Evolutionary conservation across 2,113 vertebrate species (phyloP), one percentile per base, ranked within the genome.

Genomic region (Probosciger aterrimus): DNA sequence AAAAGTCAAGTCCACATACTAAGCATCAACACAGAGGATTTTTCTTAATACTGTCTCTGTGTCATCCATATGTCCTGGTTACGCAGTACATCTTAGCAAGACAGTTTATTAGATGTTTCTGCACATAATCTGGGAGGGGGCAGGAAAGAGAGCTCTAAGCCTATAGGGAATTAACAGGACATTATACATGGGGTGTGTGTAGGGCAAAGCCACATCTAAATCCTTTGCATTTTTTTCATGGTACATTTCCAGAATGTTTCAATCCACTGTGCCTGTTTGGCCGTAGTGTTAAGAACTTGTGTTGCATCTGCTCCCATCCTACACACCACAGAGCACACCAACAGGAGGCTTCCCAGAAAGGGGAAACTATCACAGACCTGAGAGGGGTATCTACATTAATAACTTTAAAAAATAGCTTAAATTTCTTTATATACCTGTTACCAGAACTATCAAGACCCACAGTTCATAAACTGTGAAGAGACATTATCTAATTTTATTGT

Each of bases 1-100:
- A 93, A 97, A 96, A 91, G 62, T 80, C 77, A 70, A 81, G 79
- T 93, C 55, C 57, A 64, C 44, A 43, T 92, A 82, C 20, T 64
- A 52, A 53, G 14, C 31, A 53, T 64, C 39, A 80, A 16, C 30
- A 59, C 31, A 82, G 67, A 64, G 79, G 22, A 70, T 82, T 84
- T 46, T 27, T 67, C 49, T 63, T 57, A 65, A 44, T 27, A 15
- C 10, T 60, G 4, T 67, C 84, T 89, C 63, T 87, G 55, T 79
- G 44, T 37, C 77, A 69, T 41, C 65, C 17, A 7, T 68, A 44
- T 20, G 43, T 69, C 13, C n/a, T 64, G 35, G 33, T 73, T 79
- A 73, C 1, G 0, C 13, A 75, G 35, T 13, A 39, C 25, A 17
- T 76, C 62, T 74, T 86, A 86, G 24, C 6, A 64, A 77, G 44